Evolutionary conservation across 2,113 vertebrate genomes (phyloP).

Genomic region (Nanorana parkeri): DNA sequence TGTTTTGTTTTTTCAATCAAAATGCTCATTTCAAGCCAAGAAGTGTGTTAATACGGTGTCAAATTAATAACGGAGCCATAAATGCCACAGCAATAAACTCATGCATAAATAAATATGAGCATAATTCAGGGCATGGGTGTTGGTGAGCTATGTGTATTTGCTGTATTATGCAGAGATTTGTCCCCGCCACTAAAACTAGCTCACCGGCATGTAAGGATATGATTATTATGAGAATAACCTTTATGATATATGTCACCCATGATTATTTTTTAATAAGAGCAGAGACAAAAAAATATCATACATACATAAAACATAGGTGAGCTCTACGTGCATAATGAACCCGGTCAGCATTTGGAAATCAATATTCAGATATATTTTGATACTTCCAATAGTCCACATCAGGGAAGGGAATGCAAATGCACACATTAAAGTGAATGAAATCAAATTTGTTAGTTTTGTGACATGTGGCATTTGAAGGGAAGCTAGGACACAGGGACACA

Average conservation of each 20-base stretch:
- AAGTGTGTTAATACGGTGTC: neutral
- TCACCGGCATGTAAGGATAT: conserved; percentile 21
- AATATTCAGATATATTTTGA: too few relatives aligned
- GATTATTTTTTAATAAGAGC: conserved; percentile 35
- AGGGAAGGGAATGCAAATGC: too few relatives aligned
- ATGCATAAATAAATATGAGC: conserved; percentile 19
- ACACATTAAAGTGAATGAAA: too few relatives aligned
- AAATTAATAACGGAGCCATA: neutral
- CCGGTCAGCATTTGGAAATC: too few relatives aligned
- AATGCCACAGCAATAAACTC: conserved; percentile 13
- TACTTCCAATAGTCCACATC: too few relatives aligned
- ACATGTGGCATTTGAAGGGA: too few relatives aligned
- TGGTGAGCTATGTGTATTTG: conserved; percentile 8
- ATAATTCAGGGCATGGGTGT: conserved; percentile 15
- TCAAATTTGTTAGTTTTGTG: too few relatives aligned
- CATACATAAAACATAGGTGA: conserved; percentile 29
- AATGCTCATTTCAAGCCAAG: neutral
- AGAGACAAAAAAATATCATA: neutral
- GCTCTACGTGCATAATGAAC: neutral
- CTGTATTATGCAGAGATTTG: conserved; percentile 23
- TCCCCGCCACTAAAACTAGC: neutral
- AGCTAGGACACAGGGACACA: too few relatives aligned
- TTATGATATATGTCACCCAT: conserved; percentile 17
- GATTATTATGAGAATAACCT: conserved; percentile 25
- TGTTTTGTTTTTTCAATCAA: neutral